Conservation (phyloP, 2,113 vertebrate species). For the Hyperoodon ampullatus region DNA sequence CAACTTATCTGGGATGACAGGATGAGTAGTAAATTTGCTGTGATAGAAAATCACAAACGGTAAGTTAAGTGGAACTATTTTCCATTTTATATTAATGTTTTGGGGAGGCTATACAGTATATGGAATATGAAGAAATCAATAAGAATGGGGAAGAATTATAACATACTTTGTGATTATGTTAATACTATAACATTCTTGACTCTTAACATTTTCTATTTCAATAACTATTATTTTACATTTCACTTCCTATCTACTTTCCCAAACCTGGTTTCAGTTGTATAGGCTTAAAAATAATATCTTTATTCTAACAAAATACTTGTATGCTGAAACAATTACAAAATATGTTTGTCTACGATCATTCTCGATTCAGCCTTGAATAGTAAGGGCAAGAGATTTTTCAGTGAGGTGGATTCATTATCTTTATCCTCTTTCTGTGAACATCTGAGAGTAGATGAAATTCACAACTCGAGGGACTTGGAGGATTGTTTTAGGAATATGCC, state of each 20-base stretch:
- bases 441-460: not conserved
- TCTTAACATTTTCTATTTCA: not conserved
- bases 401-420: not conserved
- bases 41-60: not conserved
- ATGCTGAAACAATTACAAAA: not conserved
- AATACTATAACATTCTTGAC: conserved; percentile 5
- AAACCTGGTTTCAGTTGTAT: not conserved
- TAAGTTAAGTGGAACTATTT: not conserved
- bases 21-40: not conserved
- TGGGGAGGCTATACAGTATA: not conserved
- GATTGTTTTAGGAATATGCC: not conserved
- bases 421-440: not conserved
- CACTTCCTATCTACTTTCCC: not conserved
- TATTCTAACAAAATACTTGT: not conserved
- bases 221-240: conserved; percentile 45
- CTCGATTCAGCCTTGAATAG: not conserved
- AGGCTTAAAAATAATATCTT: not conserved
- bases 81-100: not conserved
- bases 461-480: not conserved
- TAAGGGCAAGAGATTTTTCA: not conserved
- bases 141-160: not conserved
- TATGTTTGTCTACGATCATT: not conserved
- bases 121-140: not conserved
- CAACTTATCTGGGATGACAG: not conserved
- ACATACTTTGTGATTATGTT: not conserved